phyloP scores from a whole-genome alignment of 2,113 vertebrate species.

The Hypanus sabinus region DNA sequence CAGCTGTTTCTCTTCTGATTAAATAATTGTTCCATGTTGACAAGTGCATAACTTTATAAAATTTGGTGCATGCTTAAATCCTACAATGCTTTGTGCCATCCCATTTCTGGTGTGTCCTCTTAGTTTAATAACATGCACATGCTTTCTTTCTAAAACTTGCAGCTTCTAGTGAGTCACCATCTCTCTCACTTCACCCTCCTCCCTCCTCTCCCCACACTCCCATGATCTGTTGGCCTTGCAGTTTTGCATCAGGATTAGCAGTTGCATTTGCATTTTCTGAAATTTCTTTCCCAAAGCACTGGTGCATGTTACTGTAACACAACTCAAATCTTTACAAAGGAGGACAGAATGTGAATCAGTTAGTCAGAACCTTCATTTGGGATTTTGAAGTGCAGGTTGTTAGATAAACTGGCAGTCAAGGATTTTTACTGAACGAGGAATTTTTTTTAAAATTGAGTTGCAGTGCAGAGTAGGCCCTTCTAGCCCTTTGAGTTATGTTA shows the following conservation, averaged over 20 bases:
- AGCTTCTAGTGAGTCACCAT: not conserved
- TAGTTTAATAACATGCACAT: not conserved
- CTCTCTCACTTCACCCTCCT: not conserved
- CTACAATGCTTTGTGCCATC: not conserved
- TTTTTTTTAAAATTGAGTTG: no score
- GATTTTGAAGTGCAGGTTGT: not conserved
- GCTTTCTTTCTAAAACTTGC: not conserved
- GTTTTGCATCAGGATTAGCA: no score
- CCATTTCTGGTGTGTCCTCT: not conserved
- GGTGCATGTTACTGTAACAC: no score
- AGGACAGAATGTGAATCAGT: no score
- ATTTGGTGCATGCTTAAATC: not conserved
- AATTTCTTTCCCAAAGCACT: no score
- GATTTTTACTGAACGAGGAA: not conserved
- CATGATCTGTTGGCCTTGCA: no score
- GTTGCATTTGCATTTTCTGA: no score
- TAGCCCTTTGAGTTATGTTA: no score
- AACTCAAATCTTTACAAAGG: no score
- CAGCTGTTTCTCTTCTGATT: not conserved
- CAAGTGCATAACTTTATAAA: not conserved
- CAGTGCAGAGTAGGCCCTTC: no score
- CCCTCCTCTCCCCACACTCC: no score
- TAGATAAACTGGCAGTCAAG: not conserved
- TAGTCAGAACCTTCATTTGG: no score
- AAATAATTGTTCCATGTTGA: not conserved